These are phyloP conservation scores for Manacus vitellinus DNA, from an alignment of 2,113 vertebrate species.

Conservation along the genomic window DNA sequence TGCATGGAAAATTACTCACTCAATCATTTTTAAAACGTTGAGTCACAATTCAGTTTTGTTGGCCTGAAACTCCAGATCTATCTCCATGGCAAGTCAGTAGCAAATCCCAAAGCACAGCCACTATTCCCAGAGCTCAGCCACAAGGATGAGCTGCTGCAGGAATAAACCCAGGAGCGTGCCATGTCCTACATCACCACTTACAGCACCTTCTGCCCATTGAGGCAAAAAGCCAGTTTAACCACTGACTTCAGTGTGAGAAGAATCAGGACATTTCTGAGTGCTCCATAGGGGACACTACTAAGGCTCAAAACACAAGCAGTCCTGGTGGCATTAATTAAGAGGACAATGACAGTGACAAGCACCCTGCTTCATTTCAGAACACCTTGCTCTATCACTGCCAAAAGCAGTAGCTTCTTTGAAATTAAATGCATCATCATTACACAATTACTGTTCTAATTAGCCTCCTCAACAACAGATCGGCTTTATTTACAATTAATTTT, in stretches of 20 bases:
- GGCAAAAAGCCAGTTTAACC: not conserved
- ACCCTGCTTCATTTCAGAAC: not conserved
- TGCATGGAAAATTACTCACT: constrained; percentile 37
- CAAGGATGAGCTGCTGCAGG: rapidly evolving
- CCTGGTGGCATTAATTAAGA: not conserved
- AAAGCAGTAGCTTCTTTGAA: constrained; percentile 24
- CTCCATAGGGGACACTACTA: not conserved
- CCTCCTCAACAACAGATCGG: constrained; percentile 45
- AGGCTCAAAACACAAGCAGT: not conserved
- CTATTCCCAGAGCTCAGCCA: constrained; percentile 2
- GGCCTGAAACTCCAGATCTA: constrained; percentile 37
- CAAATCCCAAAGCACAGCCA: not conserved
- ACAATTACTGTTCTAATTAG: constrained; percentile 63
- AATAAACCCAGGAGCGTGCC: not conserved
- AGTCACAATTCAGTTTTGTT: constrained; percentile 47
- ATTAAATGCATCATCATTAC: constrained; percentile 27
- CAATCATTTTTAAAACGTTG: constrained; percentile 44
- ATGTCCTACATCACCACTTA: not conserved
- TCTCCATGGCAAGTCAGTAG: constrained; percentile 29
- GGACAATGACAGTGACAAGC: not conserved
- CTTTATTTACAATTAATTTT: constrained; percentile 71
- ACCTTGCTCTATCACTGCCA: constrained; percentile 16
- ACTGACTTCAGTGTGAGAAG: not conserved
- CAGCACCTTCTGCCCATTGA: not conserved
- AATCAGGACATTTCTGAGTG: not conserved